phyloP scores from a whole-genome alignment of 2,888 invertebrate species.

The Liposcelis brunnea region DNA sequence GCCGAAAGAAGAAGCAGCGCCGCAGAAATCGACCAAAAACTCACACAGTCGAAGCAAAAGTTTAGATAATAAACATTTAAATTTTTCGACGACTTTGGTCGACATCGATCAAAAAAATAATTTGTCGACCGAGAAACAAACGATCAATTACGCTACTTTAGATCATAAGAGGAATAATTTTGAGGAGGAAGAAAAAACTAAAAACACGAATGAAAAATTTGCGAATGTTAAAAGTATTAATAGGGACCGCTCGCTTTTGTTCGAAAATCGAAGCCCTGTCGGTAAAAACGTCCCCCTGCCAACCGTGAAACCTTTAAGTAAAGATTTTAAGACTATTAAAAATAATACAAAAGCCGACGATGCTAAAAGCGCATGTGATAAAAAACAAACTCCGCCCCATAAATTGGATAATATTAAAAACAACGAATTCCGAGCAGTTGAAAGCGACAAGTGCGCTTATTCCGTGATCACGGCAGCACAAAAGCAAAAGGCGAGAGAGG shows the following conservation, averaged over 20 bases:
- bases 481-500: background rate
- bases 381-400: no score
- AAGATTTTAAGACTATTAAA: conserved; percentile 3
- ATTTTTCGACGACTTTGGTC: background rate
- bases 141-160: conserved; percentile 3
- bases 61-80: conserved; percentile 5
- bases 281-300: no score
- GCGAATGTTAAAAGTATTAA: no score
- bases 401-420: no score
- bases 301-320: no score
- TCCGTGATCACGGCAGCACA: background rate
- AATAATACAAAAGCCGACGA: conserved; percentile 2
- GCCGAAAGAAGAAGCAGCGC: background rate
- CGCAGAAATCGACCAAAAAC: background rate
- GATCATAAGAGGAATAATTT: background rate
- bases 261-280: no score
- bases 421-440: no score
- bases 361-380: no score
- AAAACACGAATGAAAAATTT: no score
- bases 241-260: no score
- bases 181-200: no score
- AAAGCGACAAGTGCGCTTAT: background rate
- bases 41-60: conserved; percentile 4
- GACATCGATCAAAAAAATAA: conserved; percentile 5
- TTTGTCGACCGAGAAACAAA: conserved; percentile 1